Evolutionary conservation across 2,888 invertebrate genomes (phyloP), one percentile per base, ranked within the genome.

Genomic region (Drosophila mayaguana): DNA sequence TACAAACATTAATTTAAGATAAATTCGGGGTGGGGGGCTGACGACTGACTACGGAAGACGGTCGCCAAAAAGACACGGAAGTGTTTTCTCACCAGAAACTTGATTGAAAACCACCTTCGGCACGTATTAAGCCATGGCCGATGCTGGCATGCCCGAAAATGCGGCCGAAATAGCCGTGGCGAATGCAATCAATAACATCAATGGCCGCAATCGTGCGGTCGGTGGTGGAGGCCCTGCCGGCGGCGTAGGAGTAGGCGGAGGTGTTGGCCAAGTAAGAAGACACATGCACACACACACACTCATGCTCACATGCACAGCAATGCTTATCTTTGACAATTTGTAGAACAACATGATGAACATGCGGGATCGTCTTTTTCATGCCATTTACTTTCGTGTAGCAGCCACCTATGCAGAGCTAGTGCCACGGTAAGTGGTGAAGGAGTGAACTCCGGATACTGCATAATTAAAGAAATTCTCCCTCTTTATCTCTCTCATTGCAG

Each of bases 291-390:
- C 28, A 28, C 54, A 56, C 22, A 34, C 18, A 8, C 6, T 22
- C 5, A 36, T 12, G n/a, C 42, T 25, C n/a, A 20, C 28, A 51
- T 12, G 9, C 36, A 63, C 2, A 46, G 28, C 25, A 62, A 57
- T 60, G 45, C 69, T 76, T 75, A 75, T 69, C 55, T 61, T 46
- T 50, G 11, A 34, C 18, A 74, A 48, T 14, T 73, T 80, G 12
- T 95, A 96, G 92, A 97, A 96, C 91, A 96, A 97, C 43, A 92
- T 97, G 75, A 95, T 97, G 89, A 96, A 96, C 93, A 97, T 98
- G 67, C 94, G 98, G 86, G 98, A 98, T 92, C 95, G 98, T 81
- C 94, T 99, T 62, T 99, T 99, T 92, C 97, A 98, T 93, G 98
- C 98, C 16, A 94, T 99, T 81, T 98, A 99, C 93, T 96, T 98